Evolutionary conservation across 1,140 invertebrate genomes (phyloP).

Genomic region (Drosophila leontia): DNA sequence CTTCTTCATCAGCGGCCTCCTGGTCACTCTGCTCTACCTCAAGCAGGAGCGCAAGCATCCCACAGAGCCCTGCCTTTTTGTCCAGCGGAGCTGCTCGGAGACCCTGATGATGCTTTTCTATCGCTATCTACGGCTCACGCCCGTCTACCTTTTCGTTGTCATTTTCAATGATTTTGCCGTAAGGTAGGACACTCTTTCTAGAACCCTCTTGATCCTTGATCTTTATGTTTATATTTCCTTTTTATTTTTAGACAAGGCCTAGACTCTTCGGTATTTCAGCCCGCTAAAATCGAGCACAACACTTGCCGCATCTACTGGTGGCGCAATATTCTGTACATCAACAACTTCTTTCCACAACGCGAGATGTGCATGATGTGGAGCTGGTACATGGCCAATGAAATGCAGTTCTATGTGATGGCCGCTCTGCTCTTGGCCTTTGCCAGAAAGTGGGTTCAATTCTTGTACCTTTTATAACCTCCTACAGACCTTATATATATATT

Average conservation of each 20-base stretch:
- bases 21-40: constrained; percentile 91
- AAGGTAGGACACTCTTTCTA: constrained; percentile 85
- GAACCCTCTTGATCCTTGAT: too few species aligned
- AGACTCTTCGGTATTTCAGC: constrained; percentile 91
- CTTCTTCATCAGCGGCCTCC: constrained; percentile 94
- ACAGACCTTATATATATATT: neutral
- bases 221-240: too few species aligned
- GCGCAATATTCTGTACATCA: constrained; percentile 93
- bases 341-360: constrained; percentile 91
- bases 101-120: constrained; percentile 88
- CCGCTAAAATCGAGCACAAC: constrained; percentile 89
- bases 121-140: constrained; percentile 91
- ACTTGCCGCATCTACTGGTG: constrained; percentile 93
- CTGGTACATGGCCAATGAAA: constrained; percentile 97
- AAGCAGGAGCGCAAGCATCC: constrained; percentile 85
- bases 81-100: constrained; percentile 85
- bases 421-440: constrained; percentile 90
- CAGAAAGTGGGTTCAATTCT: constrained; percentile 87
- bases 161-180: constrained; percentile 90
- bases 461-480: too few species aligned
- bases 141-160: constrained; percentile 92
- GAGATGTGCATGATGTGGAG: constrained; percentile 96
- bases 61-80: constrained; percentile 59
- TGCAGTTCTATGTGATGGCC: constrained; percentile 93
- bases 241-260: constrained; percentile 66